Percentiles rank a stretch among this genome's conserved stretches.
Conservation (phyloP, 2,113 vertebrate species). For the Vanacampus margaritifer region DNA sequence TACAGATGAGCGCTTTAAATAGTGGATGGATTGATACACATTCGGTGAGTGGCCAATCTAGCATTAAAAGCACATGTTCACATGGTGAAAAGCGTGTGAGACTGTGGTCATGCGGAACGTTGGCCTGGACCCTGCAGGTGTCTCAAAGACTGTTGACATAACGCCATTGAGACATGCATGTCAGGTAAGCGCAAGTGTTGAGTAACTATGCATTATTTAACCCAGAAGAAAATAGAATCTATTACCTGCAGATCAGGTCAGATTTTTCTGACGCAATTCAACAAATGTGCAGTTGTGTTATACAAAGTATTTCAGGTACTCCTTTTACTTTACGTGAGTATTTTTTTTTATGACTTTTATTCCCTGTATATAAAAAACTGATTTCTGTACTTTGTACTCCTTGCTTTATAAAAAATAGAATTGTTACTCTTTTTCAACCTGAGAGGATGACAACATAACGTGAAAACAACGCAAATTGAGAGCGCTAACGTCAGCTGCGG, state of each 20-base stretch:
- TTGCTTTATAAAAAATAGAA: too few relatives aligned
- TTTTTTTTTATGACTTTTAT: too few relatives aligned
- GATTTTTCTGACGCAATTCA: not conserved
- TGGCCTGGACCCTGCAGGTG: not conserved
- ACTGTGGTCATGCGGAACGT: not conserved
- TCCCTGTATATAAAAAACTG: too few relatives aligned
- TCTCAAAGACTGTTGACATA: not conserved
- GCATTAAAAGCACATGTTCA: not conserved
- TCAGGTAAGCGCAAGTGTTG: not conserved
- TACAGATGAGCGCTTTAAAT: too few relatives aligned
- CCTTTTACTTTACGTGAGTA: not conserved
- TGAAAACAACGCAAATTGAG: too few relatives aligned
- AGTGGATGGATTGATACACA: not conserved
- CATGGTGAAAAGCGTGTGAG: not conserved
- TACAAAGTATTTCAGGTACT: not conserved
- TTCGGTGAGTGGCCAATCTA: not conserved
- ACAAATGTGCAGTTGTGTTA: not conserved
- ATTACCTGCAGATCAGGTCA: not conserved
- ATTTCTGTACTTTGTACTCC: too few relatives aligned
- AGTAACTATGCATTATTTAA: not conserved
- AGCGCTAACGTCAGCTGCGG: too few relatives aligned
- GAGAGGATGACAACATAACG: too few relatives aligned
- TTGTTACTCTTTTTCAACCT: too few relatives aligned
- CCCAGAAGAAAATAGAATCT: not conserved
- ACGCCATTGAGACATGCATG: not conserved